Evolutionary conservation across 2,888 invertebrate species (phyloP), one percentile per base, ranked within the genome.

Genomic region (Chrysolina americana): DNA sequence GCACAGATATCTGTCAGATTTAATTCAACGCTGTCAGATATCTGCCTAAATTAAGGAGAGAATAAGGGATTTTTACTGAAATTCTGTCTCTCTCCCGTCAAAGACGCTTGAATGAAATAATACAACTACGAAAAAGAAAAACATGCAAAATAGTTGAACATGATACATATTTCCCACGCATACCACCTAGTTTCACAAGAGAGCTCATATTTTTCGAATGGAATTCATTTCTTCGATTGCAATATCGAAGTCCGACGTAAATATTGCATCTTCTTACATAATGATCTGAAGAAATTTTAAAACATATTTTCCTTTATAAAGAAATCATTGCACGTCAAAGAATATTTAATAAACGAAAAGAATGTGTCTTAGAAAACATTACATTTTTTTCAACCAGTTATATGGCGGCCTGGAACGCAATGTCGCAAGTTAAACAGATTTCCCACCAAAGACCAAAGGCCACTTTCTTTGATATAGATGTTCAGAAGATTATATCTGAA

Each of bases 251-350:
- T 28, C 23, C 10, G 28, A n/a, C 2, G n/a, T n/a, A 9, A 15
- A 28, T 28, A 56, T 59, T 59, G 36, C 59, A 8, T 13, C 36
- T 8, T 36, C 59, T 59, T 59, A 59, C 59, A 59, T 28, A 59
- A 59, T 36, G 8, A 36, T n/a, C 15, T 23, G 11, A 28, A 28
- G 11, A 59, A 15, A 59, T 59, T 59, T 15, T 15, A 8, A 59
- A 59, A 59, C 23, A 28, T 56, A n/a, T n/a, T n/a, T 28, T 28
- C n/a, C 23, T 28, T 15, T 59, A n/a, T 28, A 59, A n/a, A n/a
- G n/a, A 10, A 28, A 59, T 21, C 1, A 10, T 59, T 59, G 28
- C n/a, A n/a, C 59, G 23, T 6, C 23, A 59, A n/a, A 11, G 10
- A 23, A 53, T 53, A 53, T 53, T 19, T 21, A 13, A 53, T 53